A percentile compares a stretch with the other conserved stretches of the same genome.
Conservation (phyloP, 2,113 vertebrate genomes). For the Sphaerodactylus townsendi region DNA sequence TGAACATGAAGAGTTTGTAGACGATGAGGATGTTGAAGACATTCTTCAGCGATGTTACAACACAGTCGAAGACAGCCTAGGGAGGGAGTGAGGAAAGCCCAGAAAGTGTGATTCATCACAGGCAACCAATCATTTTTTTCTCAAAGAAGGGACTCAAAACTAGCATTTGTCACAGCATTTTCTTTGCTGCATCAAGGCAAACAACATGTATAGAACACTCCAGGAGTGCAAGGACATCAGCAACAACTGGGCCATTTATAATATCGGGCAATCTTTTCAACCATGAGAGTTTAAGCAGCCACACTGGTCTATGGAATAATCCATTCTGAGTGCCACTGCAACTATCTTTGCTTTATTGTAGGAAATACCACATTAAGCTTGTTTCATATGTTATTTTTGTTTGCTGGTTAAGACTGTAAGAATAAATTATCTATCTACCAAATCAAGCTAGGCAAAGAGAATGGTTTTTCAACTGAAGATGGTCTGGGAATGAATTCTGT, state of each 20-base stretch:
- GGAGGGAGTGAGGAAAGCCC: not conserved
- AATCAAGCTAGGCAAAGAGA: too few relatives aligned
- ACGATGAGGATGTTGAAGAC: conserved; percentile 99
- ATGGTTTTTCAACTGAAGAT: too few relatives aligned
- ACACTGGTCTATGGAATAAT: too few relatives aligned
- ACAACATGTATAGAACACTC: not conserved
- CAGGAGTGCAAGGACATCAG: not conserved
- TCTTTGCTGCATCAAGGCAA: not conserved
- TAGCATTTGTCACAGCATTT: not conserved
- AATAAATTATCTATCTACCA: too few relatives aligned
- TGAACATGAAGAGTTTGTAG: conserved; percentile 99
- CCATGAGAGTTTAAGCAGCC: not conserved
- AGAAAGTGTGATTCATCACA: not conserved
- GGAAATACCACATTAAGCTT: too few relatives aligned
- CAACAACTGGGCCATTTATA: not conserved
- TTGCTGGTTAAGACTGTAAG: too few relatives aligned
- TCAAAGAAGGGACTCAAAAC: not conserved
- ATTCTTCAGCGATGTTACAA: conserved; percentile 96
- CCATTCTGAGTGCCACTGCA: too few relatives aligned
- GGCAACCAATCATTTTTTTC: not conserved
- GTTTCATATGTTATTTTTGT: too few relatives aligned
- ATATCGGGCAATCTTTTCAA: not conserved
- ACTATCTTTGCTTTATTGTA: too few relatives aligned
- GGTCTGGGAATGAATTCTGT: too few relatives aligned
- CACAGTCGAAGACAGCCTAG: conserved; percentile 90